Base-by-base conservation (phyloP, 2,113 vertebrate species). In the Dromaius novaehollandiae region DNA sequence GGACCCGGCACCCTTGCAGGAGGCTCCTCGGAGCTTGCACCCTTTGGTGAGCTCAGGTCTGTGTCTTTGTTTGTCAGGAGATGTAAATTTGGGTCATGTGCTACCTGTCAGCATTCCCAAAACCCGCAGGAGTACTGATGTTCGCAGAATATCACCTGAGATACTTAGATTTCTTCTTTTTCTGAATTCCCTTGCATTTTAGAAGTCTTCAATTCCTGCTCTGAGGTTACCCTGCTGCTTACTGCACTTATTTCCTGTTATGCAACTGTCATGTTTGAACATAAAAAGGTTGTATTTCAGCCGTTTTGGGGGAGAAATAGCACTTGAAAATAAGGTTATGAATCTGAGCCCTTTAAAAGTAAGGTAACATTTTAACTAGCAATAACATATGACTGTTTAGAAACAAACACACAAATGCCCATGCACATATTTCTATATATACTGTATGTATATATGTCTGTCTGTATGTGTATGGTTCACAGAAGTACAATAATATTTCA, bases 121-220 rank as follows among this genome's bases (percentile, higher is more conserved):
- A 17, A 13, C 9, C 30, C 46, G 21, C 30, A 8, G 3, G 38
- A 55, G 20, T 0, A 5, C 28, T 0, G 22, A 9, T 6, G 22
- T 3, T 14, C 4, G 19, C 7, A 42, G 53, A 60, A 6, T 9
- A 14, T 0, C 30, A 13, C 34, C 24, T 3, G 0, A 13, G 30
- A 17, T 2, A 1, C 0, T 3, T 1, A 2, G 3, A 13, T 30
- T 65, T 34, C 12, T 9, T 4, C 71, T 3, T 81, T 34, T 38
- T 34, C 34, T 21, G 26, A 22, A 0, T 11, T 55, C 20, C 9
- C 20, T 66, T 22, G 6, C 7, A 0, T 19, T 63, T 36, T 15
- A 30, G 42, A 2, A 18, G 5, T 17, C 48, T 70, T 30, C 32
- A 3, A 0, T 11, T 40, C 32, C 58, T 22, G 50, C 64, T 28